These are phyloP conservation scores for Ennomos fuscantarius DNA, from an alignment of 2,888 invertebrate species.

Conservation along the genomic window DNA sequence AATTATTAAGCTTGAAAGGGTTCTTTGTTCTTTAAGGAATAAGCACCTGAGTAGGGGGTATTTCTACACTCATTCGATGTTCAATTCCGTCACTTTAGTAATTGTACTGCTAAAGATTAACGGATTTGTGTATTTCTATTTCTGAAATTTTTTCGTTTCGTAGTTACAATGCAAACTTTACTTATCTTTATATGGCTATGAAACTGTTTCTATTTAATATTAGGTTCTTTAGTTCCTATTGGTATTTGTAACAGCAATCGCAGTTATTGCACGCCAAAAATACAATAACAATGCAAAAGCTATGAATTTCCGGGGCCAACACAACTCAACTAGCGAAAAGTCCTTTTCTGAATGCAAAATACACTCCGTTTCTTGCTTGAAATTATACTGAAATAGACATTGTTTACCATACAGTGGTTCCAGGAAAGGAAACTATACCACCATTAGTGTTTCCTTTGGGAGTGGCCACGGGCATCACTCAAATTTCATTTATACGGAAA, in stretches of 20 bases:
- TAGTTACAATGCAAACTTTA: too few relatives aligned
- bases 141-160: constrained; percentile 1
- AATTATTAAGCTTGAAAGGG: constrained; percentile 69
- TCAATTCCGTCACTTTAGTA: constrained; percentile 8
- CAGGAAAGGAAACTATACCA: constrained; percentile 60
- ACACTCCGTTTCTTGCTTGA: constrained; percentile 25
- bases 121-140: constrained; percentile 9
- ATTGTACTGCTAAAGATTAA: constrained; percentile 9
- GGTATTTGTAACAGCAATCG: background rate
- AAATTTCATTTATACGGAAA: constrained; percentile 54
- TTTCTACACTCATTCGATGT: constrained; percentile 21
- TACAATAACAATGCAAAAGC: background rate
- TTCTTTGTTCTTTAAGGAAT: constrained; percentile 64
- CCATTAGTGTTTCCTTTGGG: constrained; percentile 62
- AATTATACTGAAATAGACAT: constrained; percentile 50
- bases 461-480: constrained; percentile 55
- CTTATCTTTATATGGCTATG: too few relatives aligned
- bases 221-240: too few relatives aligned
- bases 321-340: constrained; percentile 4
- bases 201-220: too few relatives aligned
- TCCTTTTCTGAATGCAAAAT: constrained; percentile 15
- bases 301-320: background rate
- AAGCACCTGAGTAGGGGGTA: constrained; percentile 24
- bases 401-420: constrained; percentile 49
- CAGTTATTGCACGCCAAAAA: background rate